Conservation (phyloP, 2,797 vertebrate genomes). For the Hyperoplus immaculatus region DNA sequence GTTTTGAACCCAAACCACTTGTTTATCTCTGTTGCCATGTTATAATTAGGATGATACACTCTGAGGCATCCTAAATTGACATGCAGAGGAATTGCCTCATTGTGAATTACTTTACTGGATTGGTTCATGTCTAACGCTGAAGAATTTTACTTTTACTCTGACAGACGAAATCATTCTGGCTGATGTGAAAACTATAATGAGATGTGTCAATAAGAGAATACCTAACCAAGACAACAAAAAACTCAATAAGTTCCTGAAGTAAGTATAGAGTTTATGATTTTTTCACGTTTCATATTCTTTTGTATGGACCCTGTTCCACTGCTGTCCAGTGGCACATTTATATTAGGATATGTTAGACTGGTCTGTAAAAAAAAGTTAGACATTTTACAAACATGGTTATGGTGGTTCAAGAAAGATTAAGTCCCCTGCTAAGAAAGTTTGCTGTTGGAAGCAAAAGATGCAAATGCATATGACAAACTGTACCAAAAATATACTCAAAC, state of each 20-base stretch:
- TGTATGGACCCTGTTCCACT: not conserved
- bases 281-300: not conserved
- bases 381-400: no score
- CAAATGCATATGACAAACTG: no score
- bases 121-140: not conserved
- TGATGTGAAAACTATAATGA: constrained; percentile 30
- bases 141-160: constrained; percentile 1
- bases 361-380: no score
- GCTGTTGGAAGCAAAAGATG: no score
- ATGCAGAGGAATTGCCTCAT: not conserved
- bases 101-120: not conserved
- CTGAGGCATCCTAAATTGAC: not conserved
- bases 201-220: not conserved
- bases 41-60: not conserved
- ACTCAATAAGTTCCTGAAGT: constrained; percentile 39
- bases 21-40: not conserved
- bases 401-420: no score
- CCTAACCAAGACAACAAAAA: not conserved
- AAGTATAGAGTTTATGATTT: constrained; percentile 2
- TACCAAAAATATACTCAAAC: no score
- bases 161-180: constrained; percentile 19
- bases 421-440: no score
- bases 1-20: not conserved
- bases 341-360: no score
- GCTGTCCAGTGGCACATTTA: no score